Evolutionary conservation across 1,140 invertebrate species (phyloP).

Genomic region (Teleopsis dalmanni): DNA sequence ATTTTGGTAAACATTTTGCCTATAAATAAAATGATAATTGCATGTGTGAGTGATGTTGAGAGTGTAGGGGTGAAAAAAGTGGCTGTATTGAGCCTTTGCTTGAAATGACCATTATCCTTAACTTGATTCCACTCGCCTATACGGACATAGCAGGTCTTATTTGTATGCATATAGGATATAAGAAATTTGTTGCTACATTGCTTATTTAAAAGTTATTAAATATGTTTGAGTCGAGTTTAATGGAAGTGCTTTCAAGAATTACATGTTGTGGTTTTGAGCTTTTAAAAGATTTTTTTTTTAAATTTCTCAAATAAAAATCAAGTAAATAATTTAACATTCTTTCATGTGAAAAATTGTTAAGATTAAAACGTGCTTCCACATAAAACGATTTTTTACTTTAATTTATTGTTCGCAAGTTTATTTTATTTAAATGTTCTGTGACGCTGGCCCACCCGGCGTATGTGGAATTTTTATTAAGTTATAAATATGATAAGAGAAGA

Average conservation of each 20-base stretch:
- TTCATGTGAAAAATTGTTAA: no score
- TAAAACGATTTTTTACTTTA: no score
- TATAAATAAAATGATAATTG: conserved; percentile 2
- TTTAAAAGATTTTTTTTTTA: no score
- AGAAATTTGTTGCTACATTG: background rate
- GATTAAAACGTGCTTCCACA: no score
- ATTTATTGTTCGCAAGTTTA: no score
- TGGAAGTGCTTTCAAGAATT: background rate
- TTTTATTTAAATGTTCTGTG: no score
- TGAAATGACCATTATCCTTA: background rate
- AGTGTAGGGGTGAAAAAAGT: background rate
- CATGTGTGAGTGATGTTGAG: background rate
- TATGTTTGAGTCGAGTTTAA: background rate
- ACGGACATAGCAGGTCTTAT: background rate
- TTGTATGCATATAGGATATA: background rate
- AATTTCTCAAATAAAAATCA: no score
- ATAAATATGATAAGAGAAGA: no score
- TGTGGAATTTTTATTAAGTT: no score
- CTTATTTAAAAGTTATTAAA: background rate
- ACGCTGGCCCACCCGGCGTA: no score
- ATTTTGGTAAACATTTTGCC: background rate
- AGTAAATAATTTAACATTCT: no score
- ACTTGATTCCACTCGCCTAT: background rate
- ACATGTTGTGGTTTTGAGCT: no score
- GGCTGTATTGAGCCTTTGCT: background rate